Percentiles rank a stretch among this genome's conserved stretches.
phyloP scores from a whole-genome alignment of 2,888 invertebrate species.

The Vannuccia rotundouncinata region DNA sequence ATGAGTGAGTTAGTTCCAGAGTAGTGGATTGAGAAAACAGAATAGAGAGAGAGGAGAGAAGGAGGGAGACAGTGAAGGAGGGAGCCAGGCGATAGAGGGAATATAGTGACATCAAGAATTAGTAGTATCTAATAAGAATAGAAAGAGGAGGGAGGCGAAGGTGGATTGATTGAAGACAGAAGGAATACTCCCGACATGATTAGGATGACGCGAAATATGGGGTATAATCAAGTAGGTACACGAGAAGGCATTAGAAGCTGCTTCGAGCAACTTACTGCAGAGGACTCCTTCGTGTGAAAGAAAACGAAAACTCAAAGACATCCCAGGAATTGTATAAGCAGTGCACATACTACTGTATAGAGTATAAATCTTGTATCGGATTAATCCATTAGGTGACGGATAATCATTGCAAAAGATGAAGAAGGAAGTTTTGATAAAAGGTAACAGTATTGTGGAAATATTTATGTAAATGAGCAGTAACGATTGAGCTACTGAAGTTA shows the following conservation, averaged over 20 bases:
- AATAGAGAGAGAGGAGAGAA: background rate
- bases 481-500: too few species aligned
- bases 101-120: background rate
- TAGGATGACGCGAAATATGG: background rate
- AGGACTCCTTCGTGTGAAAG: too few species aligned
- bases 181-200: background rate
- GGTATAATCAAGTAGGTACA: background rate
- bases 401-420: too few species aligned
- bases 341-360: too few species aligned
- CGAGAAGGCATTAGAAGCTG: background rate
- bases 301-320: too few species aligned
- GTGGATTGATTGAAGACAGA: background rate
- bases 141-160: background rate
- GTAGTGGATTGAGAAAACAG: background rate
- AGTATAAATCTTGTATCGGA: too few species aligned
- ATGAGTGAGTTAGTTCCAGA: background rate
- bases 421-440: too few species aligned
- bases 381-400: too few species aligned
- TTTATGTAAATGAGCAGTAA: too few species aligned
- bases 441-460: too few species aligned
- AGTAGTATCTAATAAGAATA: background rate
- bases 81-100: background rate
- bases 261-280: background rate
- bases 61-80: background rate
- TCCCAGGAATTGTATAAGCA: too few species aligned